Conservation (phyloP, 2,113 vertebrate genomes). For the Alces alces region DNA sequence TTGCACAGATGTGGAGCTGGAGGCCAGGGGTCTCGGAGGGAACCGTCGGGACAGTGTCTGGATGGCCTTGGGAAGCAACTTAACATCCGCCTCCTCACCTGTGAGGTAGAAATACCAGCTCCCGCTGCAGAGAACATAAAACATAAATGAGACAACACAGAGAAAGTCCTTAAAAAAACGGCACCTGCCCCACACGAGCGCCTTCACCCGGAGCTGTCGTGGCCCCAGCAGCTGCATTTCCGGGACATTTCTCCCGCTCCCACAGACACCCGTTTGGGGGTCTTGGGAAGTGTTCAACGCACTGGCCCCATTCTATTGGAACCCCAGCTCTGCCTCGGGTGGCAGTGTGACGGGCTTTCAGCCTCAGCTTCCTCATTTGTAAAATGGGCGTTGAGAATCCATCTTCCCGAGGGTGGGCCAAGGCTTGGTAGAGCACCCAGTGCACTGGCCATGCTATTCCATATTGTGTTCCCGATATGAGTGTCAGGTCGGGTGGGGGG, state of each 20-base stretch:
- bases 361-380: not conserved
- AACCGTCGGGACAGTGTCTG: not conserved
- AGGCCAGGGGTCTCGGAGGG: not conserved
- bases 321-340: not conserved
- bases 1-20: not conserved
- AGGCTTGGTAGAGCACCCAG: too few relatives aligned
- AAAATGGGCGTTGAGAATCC: not conserved
- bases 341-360: too few relatives aligned
- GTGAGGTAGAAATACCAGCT: not conserved
- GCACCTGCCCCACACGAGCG: not conserved
- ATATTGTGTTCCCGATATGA: not conserved
- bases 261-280: too few relatives aligned
- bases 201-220: not conserved
- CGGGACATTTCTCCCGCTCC: rapidly evolving
- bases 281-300: not conserved
- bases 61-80: not conserved
- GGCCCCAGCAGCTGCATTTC: not conserved
- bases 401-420: not conserved
- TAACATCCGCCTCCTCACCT: not conserved
- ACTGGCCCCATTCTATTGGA: not conserved
- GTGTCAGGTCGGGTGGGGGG: not conserved
- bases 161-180: not conserved
- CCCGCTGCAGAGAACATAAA: not conserved
- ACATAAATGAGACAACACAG: not conserved
- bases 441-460: too few relatives aligned